Percentiles rank a stretch among this genome's conserved stretches.
These are phyloP conservation scores for Cheilosia impressa DNA, from an alignment of 2,888 invertebrate genomes.

Conservation along the genomic window DNA sequence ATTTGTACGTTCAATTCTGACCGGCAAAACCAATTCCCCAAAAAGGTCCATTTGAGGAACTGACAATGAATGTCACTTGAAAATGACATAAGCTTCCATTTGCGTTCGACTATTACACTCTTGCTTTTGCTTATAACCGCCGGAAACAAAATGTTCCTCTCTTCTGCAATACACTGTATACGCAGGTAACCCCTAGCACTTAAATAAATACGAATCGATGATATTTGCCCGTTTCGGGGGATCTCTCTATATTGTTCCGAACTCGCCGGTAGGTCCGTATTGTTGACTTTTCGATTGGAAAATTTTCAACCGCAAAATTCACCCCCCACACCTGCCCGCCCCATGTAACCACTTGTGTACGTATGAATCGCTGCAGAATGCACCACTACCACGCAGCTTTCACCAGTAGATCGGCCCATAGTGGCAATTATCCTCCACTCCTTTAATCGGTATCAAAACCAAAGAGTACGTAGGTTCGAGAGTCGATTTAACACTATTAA, in stretches of 20 bases:
- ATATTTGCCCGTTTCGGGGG: neutral
- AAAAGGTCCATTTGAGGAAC: no score
- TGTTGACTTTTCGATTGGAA: slow-evolving; percentile 48
- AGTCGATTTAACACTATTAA: slow-evolving; percentile 57
- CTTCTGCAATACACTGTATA: slow-evolving; percentile 18
- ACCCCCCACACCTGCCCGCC: neutral
- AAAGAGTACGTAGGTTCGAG: slow-evolving; percentile 40
- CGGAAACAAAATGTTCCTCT: neutral
- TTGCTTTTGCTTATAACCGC: no score
- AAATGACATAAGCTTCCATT: no score
- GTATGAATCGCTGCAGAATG: neutral
- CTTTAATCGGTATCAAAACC: slow-evolving; percentile 42
- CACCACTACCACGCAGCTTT: neutral
- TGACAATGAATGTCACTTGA: no score
- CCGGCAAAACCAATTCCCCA: no score
- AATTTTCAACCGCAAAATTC: slow-evolving; percentile 28
- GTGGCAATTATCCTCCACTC: slow-evolving; percentile 51
- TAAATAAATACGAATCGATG: slow-evolving; percentile 7
- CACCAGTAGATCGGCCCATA: slow-evolving; percentile 18
- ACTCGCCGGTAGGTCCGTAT: neutral
- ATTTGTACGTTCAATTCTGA: no score
- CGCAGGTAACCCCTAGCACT: neutral
- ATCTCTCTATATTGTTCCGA: no score
- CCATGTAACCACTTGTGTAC: neutral
- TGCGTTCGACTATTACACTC: no score